These are phyloP conservation scores for Neotragus pygmaeus DNA, from an alignment of 2,113 vertebrate species.

Conservation along the genomic window DNA sequence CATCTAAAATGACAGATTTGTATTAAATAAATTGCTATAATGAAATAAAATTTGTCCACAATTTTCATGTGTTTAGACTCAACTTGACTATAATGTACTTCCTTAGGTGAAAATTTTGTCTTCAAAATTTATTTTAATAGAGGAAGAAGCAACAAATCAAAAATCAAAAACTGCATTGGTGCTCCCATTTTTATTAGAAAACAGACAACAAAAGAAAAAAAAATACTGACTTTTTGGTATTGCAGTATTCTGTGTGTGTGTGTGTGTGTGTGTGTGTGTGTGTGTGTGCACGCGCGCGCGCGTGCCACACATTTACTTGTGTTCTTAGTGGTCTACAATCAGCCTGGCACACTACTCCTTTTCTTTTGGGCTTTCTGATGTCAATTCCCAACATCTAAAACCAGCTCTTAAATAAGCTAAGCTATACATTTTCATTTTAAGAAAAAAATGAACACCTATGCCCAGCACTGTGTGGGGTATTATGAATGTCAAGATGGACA, in stretches of 20 bases:
- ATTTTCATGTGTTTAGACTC: background rate
- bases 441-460: background rate
- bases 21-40: background rate
- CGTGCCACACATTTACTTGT: background rate
- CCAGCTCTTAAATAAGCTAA: background rate
- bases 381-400: background rate
- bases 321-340: background rate
- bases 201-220: background rate
- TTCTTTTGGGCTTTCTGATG: background rate
- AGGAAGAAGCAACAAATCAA: background rate
- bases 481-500: background rate
- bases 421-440: background rate
- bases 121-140: conserved; percentile 3
- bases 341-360: background rate
- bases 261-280: background rate
- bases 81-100: background rate
- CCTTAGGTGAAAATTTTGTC: conserved; percentile 3
- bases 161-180: background rate
- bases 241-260: background rate
- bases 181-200: background rate
- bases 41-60: background rate
- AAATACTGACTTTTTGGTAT: background rate
- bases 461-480: background rate
- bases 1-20: background rate
- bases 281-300: accelerated